phyloP scores from a whole-genome alignment of 2,113 vertebrate species.

The Zingel zingel region DNA sequence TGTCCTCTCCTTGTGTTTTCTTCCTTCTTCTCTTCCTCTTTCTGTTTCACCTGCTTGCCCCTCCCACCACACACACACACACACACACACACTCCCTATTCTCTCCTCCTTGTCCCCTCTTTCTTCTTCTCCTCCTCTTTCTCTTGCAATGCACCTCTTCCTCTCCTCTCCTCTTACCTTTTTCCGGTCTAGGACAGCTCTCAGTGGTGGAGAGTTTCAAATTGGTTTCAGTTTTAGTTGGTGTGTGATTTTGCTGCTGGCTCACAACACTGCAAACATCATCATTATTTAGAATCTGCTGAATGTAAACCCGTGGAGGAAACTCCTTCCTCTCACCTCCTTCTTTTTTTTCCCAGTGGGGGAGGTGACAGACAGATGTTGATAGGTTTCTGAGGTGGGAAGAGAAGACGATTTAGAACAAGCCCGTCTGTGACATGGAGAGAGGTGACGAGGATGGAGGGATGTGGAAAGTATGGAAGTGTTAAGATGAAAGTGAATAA shows the following conservation, averaged over 20 bases:
- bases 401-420: conserved; percentile 26
- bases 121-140: neutral
- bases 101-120: neutral
- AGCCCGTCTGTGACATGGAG: neutral
- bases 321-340: conserved; percentile 10
- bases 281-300: conserved; percentile 10
- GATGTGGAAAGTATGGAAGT: conserved; percentile 19
- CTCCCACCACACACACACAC: neutral
- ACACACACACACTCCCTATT: too few relatives aligned
- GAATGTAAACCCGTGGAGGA: conserved; percentile 13
- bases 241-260: conserved; percentile 10
- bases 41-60: neutral
- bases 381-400: conserved; percentile 36
- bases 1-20: neutral
- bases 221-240: neutral
- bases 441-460: conserved; percentile 30
- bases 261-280: conserved; percentile 13
- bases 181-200: neutral
- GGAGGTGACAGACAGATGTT: conserved; percentile 55
- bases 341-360: neutral
- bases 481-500: conserved; percentile 20
- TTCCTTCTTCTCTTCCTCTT: neutral
- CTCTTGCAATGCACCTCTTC: neutral
- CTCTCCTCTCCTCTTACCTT: neutral
- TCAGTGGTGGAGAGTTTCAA: conserved; percentile 9